Evolutionary conservation across 2,888 invertebrate genomes (phyloP).

Genomic region (Limnephilus lunatus): DNA sequence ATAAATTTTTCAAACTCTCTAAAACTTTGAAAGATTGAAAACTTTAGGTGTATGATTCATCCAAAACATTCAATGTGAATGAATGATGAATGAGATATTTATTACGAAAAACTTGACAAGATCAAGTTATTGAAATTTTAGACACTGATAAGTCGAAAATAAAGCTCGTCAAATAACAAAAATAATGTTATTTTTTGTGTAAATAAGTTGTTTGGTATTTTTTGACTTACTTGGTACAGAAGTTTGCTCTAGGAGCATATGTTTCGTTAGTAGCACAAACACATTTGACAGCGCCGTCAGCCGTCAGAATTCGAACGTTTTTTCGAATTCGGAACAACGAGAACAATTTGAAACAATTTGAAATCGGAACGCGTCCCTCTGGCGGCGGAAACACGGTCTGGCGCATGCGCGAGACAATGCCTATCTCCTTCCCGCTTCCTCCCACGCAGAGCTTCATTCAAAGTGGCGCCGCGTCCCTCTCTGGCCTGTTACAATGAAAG

Average conservation of each 20-base stretch:
- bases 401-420: constrained; percentile 61
- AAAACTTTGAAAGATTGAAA: too few relatives aligned
- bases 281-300: constrained; percentile 31
- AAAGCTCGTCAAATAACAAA: not conserved
- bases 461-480: not conserved
- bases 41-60: not conserved
- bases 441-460: not conserved
- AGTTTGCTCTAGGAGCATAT: not conserved
- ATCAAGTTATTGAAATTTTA: not conserved
- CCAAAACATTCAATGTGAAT: not conserved
- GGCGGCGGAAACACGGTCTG: constrained; percentile 62
- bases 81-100: too few relatives aligned
- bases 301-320: constrained; percentile 40
- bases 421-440: not conserved
- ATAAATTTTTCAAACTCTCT: too few relatives aligned
- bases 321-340: constrained; percentile 43
- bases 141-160: not conserved
- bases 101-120: not conserved
- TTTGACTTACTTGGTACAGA: not conserved
- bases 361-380: constrained; percentile 50
- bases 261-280: not conserved
- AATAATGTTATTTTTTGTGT: not conserved
- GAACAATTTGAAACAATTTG: constrained; percentile 43
- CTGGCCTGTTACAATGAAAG: constrained; percentile 11
- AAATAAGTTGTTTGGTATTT: not conserved